These are phyloP conservation scores for Austrofundulus limnaeus DNA, from an alignment of 2,113 vertebrate genomes.

Conservation along the genomic window DNA sequence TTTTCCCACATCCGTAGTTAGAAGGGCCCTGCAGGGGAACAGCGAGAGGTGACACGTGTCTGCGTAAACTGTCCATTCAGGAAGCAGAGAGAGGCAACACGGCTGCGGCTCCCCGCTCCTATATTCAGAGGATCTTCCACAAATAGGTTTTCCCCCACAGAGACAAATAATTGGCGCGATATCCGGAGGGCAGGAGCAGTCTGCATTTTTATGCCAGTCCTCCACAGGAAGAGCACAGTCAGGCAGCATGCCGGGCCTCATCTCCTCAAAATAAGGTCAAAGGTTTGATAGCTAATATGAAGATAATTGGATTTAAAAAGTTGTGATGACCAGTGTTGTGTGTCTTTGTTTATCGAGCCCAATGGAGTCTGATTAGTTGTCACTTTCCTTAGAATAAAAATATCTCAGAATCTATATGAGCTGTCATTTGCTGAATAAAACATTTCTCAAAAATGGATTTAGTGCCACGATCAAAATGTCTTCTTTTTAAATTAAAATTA, in stretches of 20 bases:
- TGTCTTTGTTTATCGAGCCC: too few species aligned
- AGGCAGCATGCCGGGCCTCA: conserved; percentile 40
- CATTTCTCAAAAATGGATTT: too few species aligned
- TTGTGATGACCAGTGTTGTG: too few species aligned
- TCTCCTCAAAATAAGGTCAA: conserved; percentile 29
- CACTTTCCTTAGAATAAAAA: too few species aligned
- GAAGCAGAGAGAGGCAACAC: conserved; percentile 39
- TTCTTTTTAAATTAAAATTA: too few species aligned
- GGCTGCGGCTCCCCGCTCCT: conserved; percentile 55
- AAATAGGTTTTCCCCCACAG: conserved; percentile 75
- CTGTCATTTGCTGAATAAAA: too few species aligned
- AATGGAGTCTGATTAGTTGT: too few species aligned
- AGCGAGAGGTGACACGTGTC: conserved; percentile 59
- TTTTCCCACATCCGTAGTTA: conserved; percentile 47
- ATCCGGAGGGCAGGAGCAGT: conserved; percentile 66
- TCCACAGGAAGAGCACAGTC: conserved; percentile 65
- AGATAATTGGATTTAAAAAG: too few species aligned
- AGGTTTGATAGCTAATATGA: neutral
- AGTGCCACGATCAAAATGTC: too few species aligned
- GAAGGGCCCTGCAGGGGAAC: conserved; percentile 47
- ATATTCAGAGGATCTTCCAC: conserved; percentile 60
- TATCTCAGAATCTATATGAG: too few species aligned
- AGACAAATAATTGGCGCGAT: conserved; percentile 77
- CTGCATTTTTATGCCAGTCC: conserved; percentile 64
- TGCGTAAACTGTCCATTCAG: conserved; percentile 65